Evolutionary conservation across 2,797 vertebrate species (phyloP), one percentile per base, ranked within the genome.

Genomic region (Acrossocheilus wenchowensis): DNA sequence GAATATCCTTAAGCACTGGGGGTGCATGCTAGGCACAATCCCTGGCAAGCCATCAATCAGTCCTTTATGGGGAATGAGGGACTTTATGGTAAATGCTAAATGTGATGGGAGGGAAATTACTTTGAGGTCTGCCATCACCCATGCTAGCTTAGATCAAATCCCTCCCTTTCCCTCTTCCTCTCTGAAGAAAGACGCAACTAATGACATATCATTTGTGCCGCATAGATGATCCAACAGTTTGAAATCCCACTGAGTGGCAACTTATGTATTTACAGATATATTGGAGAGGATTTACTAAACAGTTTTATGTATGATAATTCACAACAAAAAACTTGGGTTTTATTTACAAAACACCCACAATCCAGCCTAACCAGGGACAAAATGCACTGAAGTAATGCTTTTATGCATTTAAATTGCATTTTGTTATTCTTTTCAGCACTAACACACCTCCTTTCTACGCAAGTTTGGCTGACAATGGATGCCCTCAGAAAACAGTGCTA

Each of bases 31-130:
- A 82, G 26, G 79, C 73, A 69, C 85, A 84, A 83, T 81, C 77
- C 78, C 48, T 48, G 75, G 64, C 81, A 81, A 84, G 89, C 84
- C 81, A 89, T 91, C 87, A 87, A 89, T 89, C 89, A 91, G 57
- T 48, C 72, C 54, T 72, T 87, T 85, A 88, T 87, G 81, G 82
- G 82, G 83, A 75, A 75, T 72, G 83, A 89, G 77, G 50, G 71
- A 85, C 83, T 88, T 90, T 83, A 89, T 81, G 80, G 84, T 87
- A 87, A 90, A 89, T 85, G 87, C 57, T 79, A 89, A 88, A 84
- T 88, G 89, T 88, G 89, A 91, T 80, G 83, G 79, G 84, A 90
- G 82, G 62, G 79, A 89, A 87, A 87, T 87, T 88, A 78, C 81
- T 78, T 66, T 69, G 48, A 82, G 45, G 72, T 62, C 54, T 68